Evolutionary conservation across 2,888 invertebrate species (phyloP), one percentile per base, ranked within the genome.

Genomic region (Heliconius sara): DNA sequence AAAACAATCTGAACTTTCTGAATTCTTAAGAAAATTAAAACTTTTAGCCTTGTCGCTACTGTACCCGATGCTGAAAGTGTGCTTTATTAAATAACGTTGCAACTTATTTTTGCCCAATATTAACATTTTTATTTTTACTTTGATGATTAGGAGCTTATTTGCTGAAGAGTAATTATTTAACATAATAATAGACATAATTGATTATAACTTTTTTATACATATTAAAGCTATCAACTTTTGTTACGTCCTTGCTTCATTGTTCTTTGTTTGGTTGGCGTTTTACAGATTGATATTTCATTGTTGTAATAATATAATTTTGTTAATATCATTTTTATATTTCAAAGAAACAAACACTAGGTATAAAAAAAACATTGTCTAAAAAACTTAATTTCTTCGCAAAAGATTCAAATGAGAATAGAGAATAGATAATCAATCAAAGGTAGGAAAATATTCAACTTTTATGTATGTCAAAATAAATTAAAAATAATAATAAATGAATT

Each of bases 1-100:
- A 90, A 93, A 93, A 93, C 92, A 94, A 93, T 93, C 91, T 91
- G 83, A 93, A 94, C 92, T 94, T 94, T 90, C 83, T 84, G 85
- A 91, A 93, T 92, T 93, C 91, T 92, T 92, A 83, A 85, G 86
- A 88, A 92, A 91, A 92, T 93, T 91, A 91, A 93, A 93, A 90
- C 90, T 93, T 90, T 86, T 81, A 76, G 78, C 82, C 82, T 80
- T 83, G 84, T 83, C 81, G 77, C 83, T 82, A 67, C 79, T 79
- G 80, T 82, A 76, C 66, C 81, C 79, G 79, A 74, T 79, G 78
- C 79, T 81, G 77, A 79, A 80, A 76, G 78, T 77, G 81, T 63
- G 81, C 78, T 83, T 77, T 82, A 83, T 84, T 83, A 80, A 82
- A 85, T 83, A 82, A 81, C 79, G 72, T 57, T 76, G 57, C 78